Conservation (phyloP, 2,113 vertebrate species). For the Misgurnus mizolepis region DNA sequence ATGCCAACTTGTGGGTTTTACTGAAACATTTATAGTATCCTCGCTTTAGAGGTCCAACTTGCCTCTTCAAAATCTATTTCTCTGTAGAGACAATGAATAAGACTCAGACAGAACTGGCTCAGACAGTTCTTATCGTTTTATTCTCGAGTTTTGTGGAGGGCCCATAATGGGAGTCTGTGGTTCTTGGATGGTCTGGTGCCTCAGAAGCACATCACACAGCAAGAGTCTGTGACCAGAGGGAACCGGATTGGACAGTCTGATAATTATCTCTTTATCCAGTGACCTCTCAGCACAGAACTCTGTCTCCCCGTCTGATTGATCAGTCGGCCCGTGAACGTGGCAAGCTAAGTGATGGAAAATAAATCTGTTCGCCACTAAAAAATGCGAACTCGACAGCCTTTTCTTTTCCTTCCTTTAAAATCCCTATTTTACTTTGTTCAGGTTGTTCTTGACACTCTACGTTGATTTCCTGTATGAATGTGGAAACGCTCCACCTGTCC, state of each 20-base stretch:
- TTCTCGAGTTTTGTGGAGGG: neutral
- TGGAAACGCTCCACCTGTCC: constrained; percentile 12
- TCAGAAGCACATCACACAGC: neutral
- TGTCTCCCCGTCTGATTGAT: constrained; percentile 56
- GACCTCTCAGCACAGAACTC: constrained; percentile 48
- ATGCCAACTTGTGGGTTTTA: no score
- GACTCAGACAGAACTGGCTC: no score
- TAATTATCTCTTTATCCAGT: constrained; percentile 67
- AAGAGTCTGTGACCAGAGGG: constrained; percentile 43
- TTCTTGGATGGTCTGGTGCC: neutral
- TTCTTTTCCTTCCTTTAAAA: constrained; percentile 26
- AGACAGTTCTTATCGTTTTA: no score
- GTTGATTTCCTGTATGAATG: constrained; percentile 3
- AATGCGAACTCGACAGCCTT: constrained; percentile 49
- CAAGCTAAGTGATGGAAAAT: constrained; percentile 58
- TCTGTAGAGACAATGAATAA: no score
- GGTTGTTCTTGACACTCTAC: constrained; percentile 8
- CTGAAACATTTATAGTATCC: no score
- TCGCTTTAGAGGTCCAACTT: no score
- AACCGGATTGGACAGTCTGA: constrained; percentile 64
- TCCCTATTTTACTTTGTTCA: neutral
- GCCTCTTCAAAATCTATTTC: no score
- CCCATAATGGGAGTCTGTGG: neutral
- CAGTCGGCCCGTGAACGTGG: constrained; percentile 56
- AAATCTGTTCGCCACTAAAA: constrained; percentile 55